phyloP scores from a whole-genome alignment of 2,888 invertebrate genomes.

The Philaethria dido region DNA sequence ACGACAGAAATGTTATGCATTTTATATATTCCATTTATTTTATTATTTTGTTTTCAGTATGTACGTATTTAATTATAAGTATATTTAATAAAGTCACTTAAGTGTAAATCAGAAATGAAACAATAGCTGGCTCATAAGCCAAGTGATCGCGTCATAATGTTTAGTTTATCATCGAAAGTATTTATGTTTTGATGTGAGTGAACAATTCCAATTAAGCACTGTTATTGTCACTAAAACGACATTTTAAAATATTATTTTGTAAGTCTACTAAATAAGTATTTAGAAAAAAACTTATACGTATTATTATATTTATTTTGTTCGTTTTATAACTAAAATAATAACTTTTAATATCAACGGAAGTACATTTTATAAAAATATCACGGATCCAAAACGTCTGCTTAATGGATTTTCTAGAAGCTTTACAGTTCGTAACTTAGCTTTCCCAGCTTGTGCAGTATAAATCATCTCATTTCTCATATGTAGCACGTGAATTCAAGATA shows the following conservation, averaged over 20 bases:
- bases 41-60: too few relatives aligned
- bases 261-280: not conserved
- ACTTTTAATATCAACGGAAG: not conserved
- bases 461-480: constrained; percentile 20
- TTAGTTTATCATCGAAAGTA: not conserved
- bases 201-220: too few relatives aligned
- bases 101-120: not conserved
- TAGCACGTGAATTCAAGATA: not conserved
- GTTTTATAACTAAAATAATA: not conserved
- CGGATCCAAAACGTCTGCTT: constrained; percentile 1
- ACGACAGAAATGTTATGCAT: too few relatives aligned
- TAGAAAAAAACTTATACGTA: not conserved
- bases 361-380: constrained; percentile 7
- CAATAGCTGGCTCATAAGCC: constrained; percentile 10
- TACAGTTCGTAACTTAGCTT: constrained; percentile 19
- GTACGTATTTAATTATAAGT: too few relatives aligned
- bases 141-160: not conserved
- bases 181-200: not conserved
- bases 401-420: constrained; percentile 17
- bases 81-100: too few relatives aligned
- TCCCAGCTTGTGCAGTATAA: constrained; percentile 21
- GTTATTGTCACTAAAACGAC: too few relatives aligned
- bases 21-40: too few relatives aligned
- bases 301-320: not conserved
- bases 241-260: too few relatives aligned